Evolutionary conservation across 2,797 vertebrate genomes (phyloP), one percentile per base, ranked within the genome.

Genomic region (Xerus rutilus): DNA sequence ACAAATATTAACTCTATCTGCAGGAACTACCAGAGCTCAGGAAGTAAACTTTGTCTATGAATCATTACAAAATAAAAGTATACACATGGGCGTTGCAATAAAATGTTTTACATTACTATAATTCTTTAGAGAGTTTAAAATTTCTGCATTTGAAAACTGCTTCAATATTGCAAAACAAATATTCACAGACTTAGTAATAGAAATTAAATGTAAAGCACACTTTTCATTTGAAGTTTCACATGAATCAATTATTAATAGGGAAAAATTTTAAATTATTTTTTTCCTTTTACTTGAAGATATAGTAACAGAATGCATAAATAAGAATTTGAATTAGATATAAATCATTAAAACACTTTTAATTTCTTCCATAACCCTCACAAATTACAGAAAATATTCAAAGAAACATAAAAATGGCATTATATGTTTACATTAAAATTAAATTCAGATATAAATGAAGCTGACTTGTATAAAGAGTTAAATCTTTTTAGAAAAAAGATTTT

Each of bases 271-370:
- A 73, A 67, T 67, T 67, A 67, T 72, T 91, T 95, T 91, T 95
- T 95, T 95, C 14, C 8, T 91, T 78, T 1, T 77, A 79, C 67
- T 72, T 91, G 21, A 95, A 93, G 43, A 74, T 73, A 88, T 73
- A 91, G 11, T 78, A 86, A 69, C 86, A 85, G 52, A 96, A 89
- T 76, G 13, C 13, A 76, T 89, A 96, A 95, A 74, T 20, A 96
- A 45, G 15, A 28, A 89, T 94, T 89, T 81, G 30, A 81, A 49
- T 81, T 94, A 47, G 35, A 67, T 79, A 78, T 90, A 88, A 92
- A 89, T 85, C 57, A 65, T 77, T 52, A 49, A 85, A 54, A 59
- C 64, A 89, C 25, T 90, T 94, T 90, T 67, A 81, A 52, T 76
- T 81, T 81, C 35, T 85, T 92, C 62, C 76, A 72, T 17, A 94